Evolutionary conservation across 2,888 invertebrate species (phyloP), one percentile per base, ranked within the genome.

Genomic region (Meganola albula): DNA sequence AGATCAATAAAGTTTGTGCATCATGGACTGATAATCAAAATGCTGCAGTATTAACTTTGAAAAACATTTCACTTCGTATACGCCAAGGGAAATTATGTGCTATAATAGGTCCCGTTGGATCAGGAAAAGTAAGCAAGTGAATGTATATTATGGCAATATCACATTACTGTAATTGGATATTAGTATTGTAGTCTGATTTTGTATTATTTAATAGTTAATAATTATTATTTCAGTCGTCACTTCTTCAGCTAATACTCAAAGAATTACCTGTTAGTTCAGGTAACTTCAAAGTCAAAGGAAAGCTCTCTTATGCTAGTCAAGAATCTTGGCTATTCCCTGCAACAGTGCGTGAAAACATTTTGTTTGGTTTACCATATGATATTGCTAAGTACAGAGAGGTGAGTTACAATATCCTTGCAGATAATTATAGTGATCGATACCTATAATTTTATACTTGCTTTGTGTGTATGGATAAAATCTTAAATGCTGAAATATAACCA

Each of bases 21-120:
- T 63, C 78, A 12, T 76, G 89, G 89, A 50, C 59, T 12, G 49
- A 40, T 7, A 50, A 59, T 1, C 52, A 59, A 1, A 76, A 84
- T 12, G 14, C 40, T 0, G 41, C 53, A 3, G 82, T 87, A 11
- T 77, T 90, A 30, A 79, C 76, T 1, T 70, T 90, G 18, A 87
- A 86, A 56, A 83, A 69, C 45, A 74, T 93, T 9, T 88, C 87
- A 20, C 47, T 92, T 26, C 74, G 86, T 1, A 68, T 92, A 4
- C 76, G 84, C 12, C 82, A 75, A 29, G 90, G 90, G 1, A 88
- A 90, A 58, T 76, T 95, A 3, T 90, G 92, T 51, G 94, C 93
- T 1, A 78, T 97, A 3, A 92, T 97, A 41, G 97, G 97, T 1
- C 92, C 95, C 0, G 96, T 97, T 2, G 97, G 97, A 4, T 88